Evolutionary conservation across 2,113 vertebrate genomes (phyloP), one percentile per base, ranked within the genome.

Genomic region (Crypturellus undulatus): DNA sequence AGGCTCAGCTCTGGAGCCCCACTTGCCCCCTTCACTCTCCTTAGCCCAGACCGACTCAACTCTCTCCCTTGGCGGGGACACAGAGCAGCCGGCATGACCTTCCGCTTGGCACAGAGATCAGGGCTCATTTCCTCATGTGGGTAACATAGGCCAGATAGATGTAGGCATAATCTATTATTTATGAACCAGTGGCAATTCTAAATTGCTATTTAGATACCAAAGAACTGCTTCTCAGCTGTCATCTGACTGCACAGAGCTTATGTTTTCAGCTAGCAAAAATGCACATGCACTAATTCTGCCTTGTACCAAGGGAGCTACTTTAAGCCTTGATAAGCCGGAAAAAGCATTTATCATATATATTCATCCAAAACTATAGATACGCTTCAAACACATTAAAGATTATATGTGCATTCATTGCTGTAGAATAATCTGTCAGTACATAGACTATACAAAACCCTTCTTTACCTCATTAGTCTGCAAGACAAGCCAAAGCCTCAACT

Each of bases 201-300:
- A 84, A 58, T 73, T 78, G 64, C 60, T 94, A 45, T 45, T 91
- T 73, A 71, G 76, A 95, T 67, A 64, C 34, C 4, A 3, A 43
- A 94, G 63, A 87, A 62, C 18, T 90, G 64, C 28, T 28, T 73
- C 79, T 87, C 72, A 71, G 51, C 34, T 90, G 62, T 17, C 67
- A 75, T 16, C 38, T 78, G n/a, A 92, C 32, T 38, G 38, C 25
- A 12, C 62, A 84, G 14, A 62, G 69, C 34, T 96, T 89, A 92
- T 69, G 42, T 96, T 96, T 96, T 84, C 92, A 89, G 28, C 38
- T 43, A 64, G 84, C 80, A 94, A 96, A 96, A 90, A 89, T 19
- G 58, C 65, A 70, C 24, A 40, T 24, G 38, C 26, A 82, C 6
- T 1, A 1, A 6, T 62, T 58, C 47, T 75, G 56, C 42, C 38